Evolutionary conservation across 2,797 vertebrate genomes (phyloP).

Genomic region (Sebastes elongatus): DNA sequence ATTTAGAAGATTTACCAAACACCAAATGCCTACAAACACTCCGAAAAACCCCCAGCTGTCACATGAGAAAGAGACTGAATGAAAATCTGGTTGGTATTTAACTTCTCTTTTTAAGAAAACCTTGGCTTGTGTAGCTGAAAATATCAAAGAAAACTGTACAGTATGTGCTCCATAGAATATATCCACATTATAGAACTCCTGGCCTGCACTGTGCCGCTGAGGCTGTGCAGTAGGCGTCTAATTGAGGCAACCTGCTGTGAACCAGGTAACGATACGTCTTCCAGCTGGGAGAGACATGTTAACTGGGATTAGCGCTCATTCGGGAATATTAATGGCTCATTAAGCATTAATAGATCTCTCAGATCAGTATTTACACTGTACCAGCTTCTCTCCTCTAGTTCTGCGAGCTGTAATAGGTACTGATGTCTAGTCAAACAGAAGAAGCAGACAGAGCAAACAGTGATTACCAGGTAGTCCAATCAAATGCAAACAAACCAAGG

Average conservation of each 20-base stretch:
- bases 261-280: conserved; percentile 43
- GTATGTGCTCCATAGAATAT: background rate
- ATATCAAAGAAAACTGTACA: background rate
- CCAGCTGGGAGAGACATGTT: conserved; percentile 55
- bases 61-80: background rate
- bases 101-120: background rate
- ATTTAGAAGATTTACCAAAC: background rate
- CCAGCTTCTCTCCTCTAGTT: background rate
- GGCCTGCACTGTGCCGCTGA: conserved; percentile 2
- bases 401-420: conserved; percentile 1
- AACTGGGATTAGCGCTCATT: conserved; percentile 55
- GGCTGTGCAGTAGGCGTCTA: conserved; percentile 21
- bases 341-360: conserved; percentile 55
- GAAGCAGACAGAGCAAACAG: conserved; percentile 30
- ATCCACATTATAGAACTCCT: background rate
- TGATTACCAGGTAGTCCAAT: conserved; percentile 32
- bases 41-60: background rate
- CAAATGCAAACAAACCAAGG: conserved; percentile 33
- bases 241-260: conserved; percentile 55
- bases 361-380: conserved; percentile 52
- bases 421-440: conserved; percentile 27
- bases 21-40: background rate
- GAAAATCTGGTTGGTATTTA: background rate
- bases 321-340: conserved; percentile 59
- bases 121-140: background rate